Percentiles rank a stretch among this genome's conserved stretches.
Evolutionary conservation across 2,888 invertebrate species (phyloP).

Genomic region (Leucania comma): DNA sequence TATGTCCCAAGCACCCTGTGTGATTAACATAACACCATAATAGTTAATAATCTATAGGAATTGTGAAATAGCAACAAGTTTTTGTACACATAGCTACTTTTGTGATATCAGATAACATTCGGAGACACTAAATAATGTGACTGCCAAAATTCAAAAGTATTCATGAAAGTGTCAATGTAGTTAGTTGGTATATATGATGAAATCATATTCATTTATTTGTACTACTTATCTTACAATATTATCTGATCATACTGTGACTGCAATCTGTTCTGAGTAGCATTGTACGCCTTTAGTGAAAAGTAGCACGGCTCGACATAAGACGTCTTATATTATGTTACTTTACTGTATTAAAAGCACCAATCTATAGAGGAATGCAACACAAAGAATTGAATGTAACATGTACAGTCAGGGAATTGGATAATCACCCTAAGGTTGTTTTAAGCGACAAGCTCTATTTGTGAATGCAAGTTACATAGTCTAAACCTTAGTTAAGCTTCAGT

Average conservation of each 20-base stretch:
- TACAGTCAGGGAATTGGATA: background rate
- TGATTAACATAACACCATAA: constrained; percentile 40
- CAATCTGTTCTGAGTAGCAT: constrained; percentile 41
- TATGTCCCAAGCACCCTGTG: constrained; percentile 57
- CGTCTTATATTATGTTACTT: constrained; percentile 21
- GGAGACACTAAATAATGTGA: constrained; percentile 75
- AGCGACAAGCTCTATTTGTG: too few species aligned
- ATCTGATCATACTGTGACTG: constrained; percentile 45
- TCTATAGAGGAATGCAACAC: constrained; percentile 27
- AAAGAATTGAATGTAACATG: constrained; percentile 37
- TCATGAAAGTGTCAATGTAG: constrained; percentile 78
- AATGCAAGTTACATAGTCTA: background rate
- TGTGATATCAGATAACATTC: constrained; percentile 31
- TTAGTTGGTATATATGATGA: constrained; percentile 73
- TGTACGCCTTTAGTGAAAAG: constrained; percentile 31
- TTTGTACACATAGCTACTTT: constrained; percentile 45
- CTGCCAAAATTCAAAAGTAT: constrained; percentile 87
- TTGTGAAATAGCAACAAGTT: constrained; percentile 46
- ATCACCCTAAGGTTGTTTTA: background rate
- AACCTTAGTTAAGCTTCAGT: background rate
- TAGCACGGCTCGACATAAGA: constrained; percentile 19
- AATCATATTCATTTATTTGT: constrained; percentile 70
- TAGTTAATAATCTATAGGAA: constrained; percentile 25
- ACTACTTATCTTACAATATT: constrained; percentile 49
- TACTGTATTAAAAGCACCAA: constrained; percentile 31